Percentiles rank a stretch among this genome's conserved stretches.
Evolutionary conservation across 2,113 vertebrate genomes (phyloP).

Genomic region (Rhinolophus sinicus): DNA sequence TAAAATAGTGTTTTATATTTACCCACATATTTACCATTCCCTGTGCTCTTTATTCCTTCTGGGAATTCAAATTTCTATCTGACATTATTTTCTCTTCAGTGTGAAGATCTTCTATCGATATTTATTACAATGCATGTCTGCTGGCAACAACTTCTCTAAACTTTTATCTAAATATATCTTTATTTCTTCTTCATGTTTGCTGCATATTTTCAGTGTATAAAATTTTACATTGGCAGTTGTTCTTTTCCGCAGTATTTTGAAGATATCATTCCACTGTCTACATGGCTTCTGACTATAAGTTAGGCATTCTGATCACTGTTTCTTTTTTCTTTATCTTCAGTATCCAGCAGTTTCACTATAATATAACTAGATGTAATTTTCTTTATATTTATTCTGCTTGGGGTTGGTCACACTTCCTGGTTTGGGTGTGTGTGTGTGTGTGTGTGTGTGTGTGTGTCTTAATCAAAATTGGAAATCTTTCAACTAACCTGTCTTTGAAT

Average conservation of each 20-base stretch:
- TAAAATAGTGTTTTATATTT: constrained; percentile 34
- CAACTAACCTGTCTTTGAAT: neutral
- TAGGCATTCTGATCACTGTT: neutral
- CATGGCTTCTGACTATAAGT: neutral
- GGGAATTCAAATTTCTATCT: neutral
- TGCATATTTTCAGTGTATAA: neutral
- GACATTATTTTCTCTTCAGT: constrained; percentile 13
- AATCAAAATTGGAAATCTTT: neutral
- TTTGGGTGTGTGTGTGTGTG: too few species aligned
- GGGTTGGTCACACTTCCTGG: neutral
- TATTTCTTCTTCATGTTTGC: neutral
- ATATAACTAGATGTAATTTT: neutral
- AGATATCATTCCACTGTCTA: neutral
- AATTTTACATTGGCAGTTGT: neutral
- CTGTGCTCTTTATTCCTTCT: neutral
- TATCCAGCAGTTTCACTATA: neutral
- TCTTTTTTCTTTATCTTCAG: neutral
- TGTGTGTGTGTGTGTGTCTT: neutral
- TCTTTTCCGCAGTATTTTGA: neutral
- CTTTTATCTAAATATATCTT: neutral
- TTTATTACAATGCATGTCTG: neutral
- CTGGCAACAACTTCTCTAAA: neutral
- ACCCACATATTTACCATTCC: neutral
- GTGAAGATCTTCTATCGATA: neutral
- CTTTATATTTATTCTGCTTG: neutral